These are phyloP conservation scores for Arge pagana DNA, from an alignment of 2,888 invertebrate genomes.

Conservation along the genomic window DNA sequence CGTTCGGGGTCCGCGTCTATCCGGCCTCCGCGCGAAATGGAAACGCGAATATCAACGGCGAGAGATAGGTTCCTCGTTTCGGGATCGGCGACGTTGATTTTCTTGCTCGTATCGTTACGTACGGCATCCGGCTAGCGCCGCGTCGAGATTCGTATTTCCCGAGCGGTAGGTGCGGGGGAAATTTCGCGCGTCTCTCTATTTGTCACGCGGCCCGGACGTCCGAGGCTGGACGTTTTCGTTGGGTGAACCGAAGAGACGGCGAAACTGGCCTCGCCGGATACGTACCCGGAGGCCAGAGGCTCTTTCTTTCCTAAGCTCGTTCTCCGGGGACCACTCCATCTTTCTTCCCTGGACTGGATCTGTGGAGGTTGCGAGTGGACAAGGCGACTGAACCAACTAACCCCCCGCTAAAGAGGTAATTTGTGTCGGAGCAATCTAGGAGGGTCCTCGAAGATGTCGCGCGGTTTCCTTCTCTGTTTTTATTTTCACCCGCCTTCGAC, in stretches of 20 bases:
- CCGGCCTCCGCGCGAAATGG: too few species aligned
- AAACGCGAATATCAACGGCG: too few species aligned
- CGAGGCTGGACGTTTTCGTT: constrained; percentile 37
- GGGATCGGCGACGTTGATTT: too few species aligned
- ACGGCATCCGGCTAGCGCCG: too few species aligned
- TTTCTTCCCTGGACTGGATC: constrained; percentile 40
- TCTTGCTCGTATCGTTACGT: too few species aligned
- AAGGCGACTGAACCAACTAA: constrained; percentile 26
- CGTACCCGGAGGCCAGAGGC: constrained; percentile 16
- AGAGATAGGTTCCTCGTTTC: too few species aligned
- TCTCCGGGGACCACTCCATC: constrained; percentile 51
- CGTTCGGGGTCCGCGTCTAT: too few species aligned
- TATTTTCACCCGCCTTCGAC: too few species aligned
- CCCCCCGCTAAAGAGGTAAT: constrained; percentile 53
- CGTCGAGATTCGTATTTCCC: too few species aligned
- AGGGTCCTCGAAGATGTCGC: constrained; percentile 16
- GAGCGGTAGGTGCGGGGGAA: constrained; percentile 35
- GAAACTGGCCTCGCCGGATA: constrained; percentile 2
- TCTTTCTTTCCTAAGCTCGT: constrained; percentile 23
- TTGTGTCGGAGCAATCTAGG: constrained; percentile 46
- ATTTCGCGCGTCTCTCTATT: constrained; percentile 49
- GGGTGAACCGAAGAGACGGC: too few species aligned
- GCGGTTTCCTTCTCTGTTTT: background rate
- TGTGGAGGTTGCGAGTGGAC: constrained; percentile 17
- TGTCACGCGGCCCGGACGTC: constrained; percentile 46